Evolutionary conservation across 92 coral and sea anemone species (phyloP).

Genomic region (Montipora capitata): DNA sequence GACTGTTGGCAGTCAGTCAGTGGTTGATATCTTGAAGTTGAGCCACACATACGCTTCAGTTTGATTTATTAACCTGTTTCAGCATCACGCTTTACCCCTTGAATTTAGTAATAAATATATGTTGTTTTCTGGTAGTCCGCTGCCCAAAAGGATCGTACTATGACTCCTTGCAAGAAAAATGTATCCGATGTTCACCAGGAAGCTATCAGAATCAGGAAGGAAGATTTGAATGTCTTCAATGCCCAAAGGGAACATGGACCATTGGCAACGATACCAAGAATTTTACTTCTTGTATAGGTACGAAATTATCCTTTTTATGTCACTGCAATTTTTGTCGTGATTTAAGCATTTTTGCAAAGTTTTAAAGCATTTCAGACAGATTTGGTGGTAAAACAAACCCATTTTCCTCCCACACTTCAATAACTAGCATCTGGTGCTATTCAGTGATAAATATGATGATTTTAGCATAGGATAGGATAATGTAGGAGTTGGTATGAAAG

Average conservation of each 20-base stretch:
- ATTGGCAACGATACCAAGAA: constrained; percentile 93
- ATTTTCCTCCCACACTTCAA: too few species aligned
- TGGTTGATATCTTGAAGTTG: too few species aligned
- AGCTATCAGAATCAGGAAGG: constrained; percentile 91
- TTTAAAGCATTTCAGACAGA: too few species aligned
- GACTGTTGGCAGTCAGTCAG: too few species aligned
- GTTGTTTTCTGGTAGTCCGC: constrained; percentile 73
- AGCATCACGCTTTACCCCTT: too few species aligned
- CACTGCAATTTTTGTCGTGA: neutral
- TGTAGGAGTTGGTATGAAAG: too few species aligned
- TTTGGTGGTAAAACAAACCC: too few species aligned
- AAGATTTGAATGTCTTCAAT: constrained; percentile 81
- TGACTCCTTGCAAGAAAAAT: constrained; percentile 79
- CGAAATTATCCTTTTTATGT: neutral
- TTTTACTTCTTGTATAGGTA: constrained; percentile 96
- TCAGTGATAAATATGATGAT: too few species aligned
- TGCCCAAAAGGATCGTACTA: constrained; percentile 94
- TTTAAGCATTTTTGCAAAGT: too few species aligned
- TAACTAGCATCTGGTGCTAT: too few species aligned
- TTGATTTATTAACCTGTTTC: neutral
- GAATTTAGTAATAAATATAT: neutral
- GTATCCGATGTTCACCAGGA: constrained; percentile 86
- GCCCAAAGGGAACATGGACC: constrained; percentile 92
- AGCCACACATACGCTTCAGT: too few species aligned
- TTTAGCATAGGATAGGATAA: too few species aligned